Conservation (phyloP, 2,113 vertebrate genomes). For the Cebus imitator region DNA sequence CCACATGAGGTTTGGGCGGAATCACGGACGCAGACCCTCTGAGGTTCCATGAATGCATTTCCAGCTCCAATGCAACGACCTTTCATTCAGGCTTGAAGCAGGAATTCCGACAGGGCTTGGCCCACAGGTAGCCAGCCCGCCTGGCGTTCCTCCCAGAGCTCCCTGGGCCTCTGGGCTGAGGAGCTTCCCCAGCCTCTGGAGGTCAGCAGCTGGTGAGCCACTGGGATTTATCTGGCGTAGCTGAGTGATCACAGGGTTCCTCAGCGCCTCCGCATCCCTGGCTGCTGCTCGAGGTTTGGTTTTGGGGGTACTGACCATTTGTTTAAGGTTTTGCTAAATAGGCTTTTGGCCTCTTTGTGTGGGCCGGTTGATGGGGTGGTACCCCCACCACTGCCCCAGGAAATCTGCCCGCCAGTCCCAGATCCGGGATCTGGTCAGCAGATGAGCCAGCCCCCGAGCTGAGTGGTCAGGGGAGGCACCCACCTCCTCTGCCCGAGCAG, state of each 20-base stretch:
- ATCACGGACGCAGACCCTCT: no score
- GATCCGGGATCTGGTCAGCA: background rate
- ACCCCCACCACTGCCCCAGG: no score
- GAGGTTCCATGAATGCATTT: background rate
- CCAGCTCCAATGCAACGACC: background rate
- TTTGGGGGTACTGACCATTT: background rate
- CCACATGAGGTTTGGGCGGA: no score
- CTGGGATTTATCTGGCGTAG: fast-evolving
- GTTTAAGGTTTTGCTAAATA: background rate
- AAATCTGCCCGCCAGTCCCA: background rate
- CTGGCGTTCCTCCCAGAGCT: background rate
- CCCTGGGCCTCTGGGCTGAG: fast-evolving
- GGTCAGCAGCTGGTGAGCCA: background rate
- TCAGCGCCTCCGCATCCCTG: fast-evolving
- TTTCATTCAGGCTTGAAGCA: background rate
- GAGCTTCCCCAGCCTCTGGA: background rate
- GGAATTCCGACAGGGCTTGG: background rate
- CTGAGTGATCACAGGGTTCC: fast-evolving
- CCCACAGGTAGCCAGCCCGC: background rate
- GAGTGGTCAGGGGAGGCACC: fast-evolving
- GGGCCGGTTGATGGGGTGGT: fast-evolving
- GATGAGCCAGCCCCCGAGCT: background rate
- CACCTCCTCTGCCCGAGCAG: background rate
- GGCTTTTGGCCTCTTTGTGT: background rate
- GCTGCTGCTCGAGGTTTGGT: background rate